These are phyloP conservation scores for Pimephales promelas DNA, from an alignment of 2,113 vertebrate species.

Conservation along the genomic window DNA sequence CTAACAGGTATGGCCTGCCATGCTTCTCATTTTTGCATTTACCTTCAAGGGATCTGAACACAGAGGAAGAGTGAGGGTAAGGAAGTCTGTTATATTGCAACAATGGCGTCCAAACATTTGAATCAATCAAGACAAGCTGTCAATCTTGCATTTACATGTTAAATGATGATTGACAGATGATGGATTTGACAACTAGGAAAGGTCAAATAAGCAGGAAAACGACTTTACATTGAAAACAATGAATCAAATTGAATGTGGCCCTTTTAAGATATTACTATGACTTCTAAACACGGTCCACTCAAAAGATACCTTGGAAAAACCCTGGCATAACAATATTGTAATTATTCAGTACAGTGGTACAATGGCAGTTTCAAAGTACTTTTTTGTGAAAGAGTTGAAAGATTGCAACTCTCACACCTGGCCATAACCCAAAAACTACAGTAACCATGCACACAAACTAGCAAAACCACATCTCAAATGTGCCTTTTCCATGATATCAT, in stretches of 20 bases:
- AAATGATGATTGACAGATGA: background rate
- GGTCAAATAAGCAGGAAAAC: background rate
- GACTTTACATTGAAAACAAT: background rate
- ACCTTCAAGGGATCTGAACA: background rate
- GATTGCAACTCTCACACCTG: conserved; percentile 3
- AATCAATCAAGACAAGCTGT: background rate
- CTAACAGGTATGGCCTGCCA: background rate
- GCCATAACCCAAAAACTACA: background rate
- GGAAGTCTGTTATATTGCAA: background rate
- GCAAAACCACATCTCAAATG: background rate
- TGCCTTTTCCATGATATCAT: conserved; percentile 17
- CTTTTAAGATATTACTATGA: too few relatives aligned
- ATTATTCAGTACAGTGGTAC: background rate
- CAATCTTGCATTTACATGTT: background rate
- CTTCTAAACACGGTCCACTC: background rate
- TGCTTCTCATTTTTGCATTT: background rate
- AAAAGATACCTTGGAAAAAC: background rate
- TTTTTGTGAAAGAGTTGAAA: background rate
- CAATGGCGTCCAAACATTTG: background rate
- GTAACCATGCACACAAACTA: background rate
- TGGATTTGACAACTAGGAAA: background rate
- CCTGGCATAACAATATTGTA: background rate
- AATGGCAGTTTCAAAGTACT: background rate
- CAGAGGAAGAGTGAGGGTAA: background rate
- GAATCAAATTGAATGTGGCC: background rate